Percentiles rank a stretch among this genome's conserved stretches.
Conservation (phyloP, 2,113 vertebrate genomes). For the Neomonachus schauinslandi region DNA sequence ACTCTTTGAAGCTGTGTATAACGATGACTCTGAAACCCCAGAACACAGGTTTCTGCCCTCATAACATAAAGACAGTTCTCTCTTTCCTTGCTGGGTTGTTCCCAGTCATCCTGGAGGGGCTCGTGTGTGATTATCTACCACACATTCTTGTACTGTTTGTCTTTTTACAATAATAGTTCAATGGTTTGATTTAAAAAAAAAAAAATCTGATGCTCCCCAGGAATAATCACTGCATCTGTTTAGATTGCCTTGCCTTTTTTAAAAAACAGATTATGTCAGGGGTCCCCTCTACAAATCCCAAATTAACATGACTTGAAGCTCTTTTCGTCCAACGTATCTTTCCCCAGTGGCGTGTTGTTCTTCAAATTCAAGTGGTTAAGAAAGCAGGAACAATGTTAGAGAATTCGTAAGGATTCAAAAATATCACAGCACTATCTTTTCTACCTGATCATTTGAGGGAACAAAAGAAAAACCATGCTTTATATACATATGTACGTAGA, state of each 20-base stretch:
- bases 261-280: not conserved
- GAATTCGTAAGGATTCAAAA: not conserved
- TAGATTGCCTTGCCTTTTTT: not conserved
- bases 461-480: not conserved
- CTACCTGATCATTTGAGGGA: not conserved
- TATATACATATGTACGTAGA: not conserved
- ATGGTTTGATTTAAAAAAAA: not conserved
- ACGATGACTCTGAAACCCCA: not conserved
- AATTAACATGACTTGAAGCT: not conserved
- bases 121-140: not conserved
- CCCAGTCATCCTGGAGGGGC: not conserved
- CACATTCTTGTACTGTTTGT: not conserved
- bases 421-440: not conserved
- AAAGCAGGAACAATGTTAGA: not conserved
- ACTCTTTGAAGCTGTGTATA: not conserved
- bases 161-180: slow-evolving; percentile 17
- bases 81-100: not conserved
- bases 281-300: not conserved
- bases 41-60: not conserved
- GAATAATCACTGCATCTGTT: not conserved
- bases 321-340: not conserved
- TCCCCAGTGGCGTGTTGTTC: not conserved
- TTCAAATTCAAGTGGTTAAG: not conserved
- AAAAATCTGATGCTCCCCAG: not conserved
- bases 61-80: not conserved